Conservation (phyloP, 2,113 vertebrate species). For the Notarius quadriscutis region DNA sequence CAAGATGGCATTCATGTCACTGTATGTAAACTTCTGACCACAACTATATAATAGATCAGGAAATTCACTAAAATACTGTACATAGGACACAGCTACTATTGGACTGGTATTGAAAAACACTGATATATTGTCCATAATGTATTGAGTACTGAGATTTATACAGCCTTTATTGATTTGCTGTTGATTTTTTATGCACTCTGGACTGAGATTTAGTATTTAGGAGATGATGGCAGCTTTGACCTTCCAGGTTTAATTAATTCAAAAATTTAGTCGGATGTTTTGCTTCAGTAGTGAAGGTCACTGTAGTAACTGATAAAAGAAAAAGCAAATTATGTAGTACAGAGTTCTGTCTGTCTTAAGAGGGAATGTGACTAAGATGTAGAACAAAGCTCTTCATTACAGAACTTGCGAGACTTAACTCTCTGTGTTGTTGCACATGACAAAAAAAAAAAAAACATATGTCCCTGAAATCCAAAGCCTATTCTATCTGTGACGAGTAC, state of each 20-base stretch:
- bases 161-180: not conserved
- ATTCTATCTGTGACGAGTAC: not conserved
- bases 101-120: slow-evolving; percentile 1
- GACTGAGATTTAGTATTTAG: not conserved
- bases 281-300: slow-evolving; percentile 44
- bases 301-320: slow-evolving; percentile 23
- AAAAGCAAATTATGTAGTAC: slow-evolving; percentile 14
- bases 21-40: no score
- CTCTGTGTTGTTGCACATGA: not conserved
- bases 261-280: slow-evolving; percentile 10
- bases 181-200: slow-evolving; percentile 12
- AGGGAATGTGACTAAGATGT: not conserved
- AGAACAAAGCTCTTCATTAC: not conserved
- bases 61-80: not conserved
- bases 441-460: not conserved
- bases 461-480: not conserved
- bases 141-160: slow-evolving; percentile 1
- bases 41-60: not conserved
- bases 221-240: not conserved
- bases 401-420: not conserved
- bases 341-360: not conserved
- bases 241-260: slow-evolving; percentile 35
- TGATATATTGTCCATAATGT: not conserved
- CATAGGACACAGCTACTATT: not conserved
- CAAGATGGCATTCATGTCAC: no score